phyloP scores from a whole-genome alignment of 1,140 invertebrate genomes.

The Venturia canescens region DNA sequence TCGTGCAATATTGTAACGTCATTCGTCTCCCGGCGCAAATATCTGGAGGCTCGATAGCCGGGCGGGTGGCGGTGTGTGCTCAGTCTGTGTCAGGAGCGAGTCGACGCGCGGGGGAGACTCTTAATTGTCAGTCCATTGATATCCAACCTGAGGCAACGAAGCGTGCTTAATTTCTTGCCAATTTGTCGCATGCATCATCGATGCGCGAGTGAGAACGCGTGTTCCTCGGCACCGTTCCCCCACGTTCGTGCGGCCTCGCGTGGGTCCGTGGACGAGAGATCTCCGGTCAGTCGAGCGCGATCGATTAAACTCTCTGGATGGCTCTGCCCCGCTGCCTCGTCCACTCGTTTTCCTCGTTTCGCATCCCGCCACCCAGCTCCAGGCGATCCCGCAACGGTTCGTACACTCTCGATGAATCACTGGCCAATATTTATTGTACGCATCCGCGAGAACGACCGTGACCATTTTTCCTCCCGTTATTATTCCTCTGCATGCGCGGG shows the following conservation, averaged over 20 bases:
- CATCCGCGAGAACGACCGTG: neutral
- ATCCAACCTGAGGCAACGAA: slow-evolving; percentile 54
- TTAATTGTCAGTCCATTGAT: slow-evolving; percentile 63
- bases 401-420: slow-evolving; percentile 30
- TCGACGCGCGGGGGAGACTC: slow-evolving; percentile 34
- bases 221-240: neutral
- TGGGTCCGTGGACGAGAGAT: neutral
- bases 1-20: slow-evolving; percentile 2
- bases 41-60: neutral
- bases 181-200: slow-evolving; percentile 56
- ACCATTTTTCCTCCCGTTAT: too few species aligned
- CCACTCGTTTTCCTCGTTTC: slow-evolving; percentile 40
- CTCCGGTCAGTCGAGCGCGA: slow-evolving; percentile 21
- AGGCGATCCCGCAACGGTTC: slow-evolving; percentile 19
- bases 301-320: slow-evolving; percentile 41
- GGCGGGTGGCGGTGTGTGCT: neutral
- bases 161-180: slow-evolving; percentile 52
- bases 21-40: neutral
- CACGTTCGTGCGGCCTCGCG: neutral
- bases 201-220: slow-evolving; percentile 46
- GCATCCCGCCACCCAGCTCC: slow-evolving; percentile 17
- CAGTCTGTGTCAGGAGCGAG: neutral
- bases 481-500: too few species aligned
- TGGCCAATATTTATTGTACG: neutral
- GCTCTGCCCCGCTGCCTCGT: neutral